Percentiles rank a stretch among this genome's conserved stretches.
Conservation (phyloP, 2,888 invertebrate species). For the Orthosia gothica region DNA sequence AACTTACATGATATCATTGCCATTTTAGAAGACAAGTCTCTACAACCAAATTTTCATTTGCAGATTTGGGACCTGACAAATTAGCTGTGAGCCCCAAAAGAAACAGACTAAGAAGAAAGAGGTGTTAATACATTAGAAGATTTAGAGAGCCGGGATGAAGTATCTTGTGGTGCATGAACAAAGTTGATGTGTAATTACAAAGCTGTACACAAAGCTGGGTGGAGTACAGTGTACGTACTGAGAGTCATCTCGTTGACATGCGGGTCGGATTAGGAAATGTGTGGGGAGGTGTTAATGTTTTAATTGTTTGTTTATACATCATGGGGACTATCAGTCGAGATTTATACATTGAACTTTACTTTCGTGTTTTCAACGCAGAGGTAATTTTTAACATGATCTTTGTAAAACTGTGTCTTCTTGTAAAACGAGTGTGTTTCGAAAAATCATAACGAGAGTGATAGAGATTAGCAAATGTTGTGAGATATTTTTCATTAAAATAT, state of each 20-base stretch:
- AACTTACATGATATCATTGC: neutral
- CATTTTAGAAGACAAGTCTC: neutral
- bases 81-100: neutral
- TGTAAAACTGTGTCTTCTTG: neutral
- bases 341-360: neutral
- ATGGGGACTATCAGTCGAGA: neutral
- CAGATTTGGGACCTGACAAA: constrained; percentile 2
- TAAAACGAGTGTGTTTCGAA: no score
- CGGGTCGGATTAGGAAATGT: constrained; percentile 24
- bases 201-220: constrained; percentile 49
- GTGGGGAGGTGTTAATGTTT: constrained; percentile 28
- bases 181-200: constrained; percentile 62
- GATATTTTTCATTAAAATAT: no score
- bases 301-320: constrained; percentile 7
- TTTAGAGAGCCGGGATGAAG: constrained; percentile 12
- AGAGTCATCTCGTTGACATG: constrained; percentile 54
- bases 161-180: constrained; percentile 30
- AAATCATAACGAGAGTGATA: no score
- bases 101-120: neutral
- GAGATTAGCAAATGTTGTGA: no score
- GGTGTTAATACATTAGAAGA: constrained; percentile 48
- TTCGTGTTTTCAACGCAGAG: neutral
- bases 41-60: neutral
- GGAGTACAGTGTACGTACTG: constrained; percentile 49
- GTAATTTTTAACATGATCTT: neutral